Conservation (phyloP, 2,113 vertebrate species). For the Myodes glareolus region DNA sequence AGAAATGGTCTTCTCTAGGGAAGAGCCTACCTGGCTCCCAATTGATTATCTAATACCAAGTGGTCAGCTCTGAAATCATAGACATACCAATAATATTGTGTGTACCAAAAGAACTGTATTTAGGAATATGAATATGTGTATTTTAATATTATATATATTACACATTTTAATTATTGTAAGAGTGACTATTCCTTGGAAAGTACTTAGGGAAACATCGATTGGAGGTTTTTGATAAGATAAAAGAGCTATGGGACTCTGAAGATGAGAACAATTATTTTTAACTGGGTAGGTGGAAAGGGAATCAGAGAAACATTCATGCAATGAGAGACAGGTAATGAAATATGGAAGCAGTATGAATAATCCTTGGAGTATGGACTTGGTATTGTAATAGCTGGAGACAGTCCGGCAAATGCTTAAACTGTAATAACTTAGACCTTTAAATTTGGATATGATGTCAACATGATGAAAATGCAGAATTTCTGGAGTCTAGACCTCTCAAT, state of each 20-base stretch:
- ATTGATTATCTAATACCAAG: background rate
- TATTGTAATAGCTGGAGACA: background rate
- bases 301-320: background rate
- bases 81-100: background rate
- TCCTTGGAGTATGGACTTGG: background rate
- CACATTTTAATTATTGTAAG: background rate
- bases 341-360: slow-evolving; percentile 5
- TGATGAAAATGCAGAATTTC: background rate
- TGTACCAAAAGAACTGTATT: background rate
- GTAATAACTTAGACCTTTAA: background rate
- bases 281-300: slow-evolving; percentile 28
- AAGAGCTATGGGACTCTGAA: slow-evolving; percentile 26
- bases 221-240: background rate
- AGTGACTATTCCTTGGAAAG: background rate
- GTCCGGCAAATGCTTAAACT: background rate
- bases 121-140: background rate
- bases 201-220: background rate
- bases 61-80: background rate
- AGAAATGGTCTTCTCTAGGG: background rate
- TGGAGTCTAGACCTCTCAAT: background rate
- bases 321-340: slow-evolving; percentile 36
- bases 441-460: background rate
- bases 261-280: slow-evolving; percentile 53
- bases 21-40: background rate
- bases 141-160: background rate